A percentile compares a stretch with the other conserved stretches of the same genome.
These are phyloP conservation scores for Lerema accius DNA, from an alignment of 1,140 invertebrate species.

Conservation along the genomic window DNA sequence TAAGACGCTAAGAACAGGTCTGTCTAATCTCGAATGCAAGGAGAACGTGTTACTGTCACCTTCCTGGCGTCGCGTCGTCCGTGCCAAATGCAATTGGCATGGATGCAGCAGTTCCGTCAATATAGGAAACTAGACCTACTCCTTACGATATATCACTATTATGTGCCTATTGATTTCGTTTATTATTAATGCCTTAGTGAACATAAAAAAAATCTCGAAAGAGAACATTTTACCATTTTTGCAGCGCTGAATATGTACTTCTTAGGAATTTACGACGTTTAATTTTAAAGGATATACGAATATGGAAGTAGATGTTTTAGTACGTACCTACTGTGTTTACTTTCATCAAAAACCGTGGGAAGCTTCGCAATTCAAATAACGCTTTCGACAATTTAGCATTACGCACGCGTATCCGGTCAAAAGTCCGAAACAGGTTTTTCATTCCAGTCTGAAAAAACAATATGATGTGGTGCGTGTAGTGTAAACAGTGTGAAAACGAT, in stretches of 20 bases:
- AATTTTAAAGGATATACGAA: no score
- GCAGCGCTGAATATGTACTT: no score
- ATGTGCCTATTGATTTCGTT: neutral
- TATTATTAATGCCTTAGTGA: no score
- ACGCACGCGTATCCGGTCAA: conserved; percentile 18
- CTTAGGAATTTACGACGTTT: no score
- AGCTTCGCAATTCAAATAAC: neutral
- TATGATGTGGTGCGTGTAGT: conserved; percentile 46
- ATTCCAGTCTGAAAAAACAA: conserved; percentile 37
- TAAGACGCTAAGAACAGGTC: neutral
- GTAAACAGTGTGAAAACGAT: conserved; percentile 59
- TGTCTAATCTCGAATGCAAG: neutral
- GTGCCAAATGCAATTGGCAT: conserved; percentile 33
- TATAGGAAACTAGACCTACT: conserved; percentile 28
- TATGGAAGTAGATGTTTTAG: no score
- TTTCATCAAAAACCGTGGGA: conserved; percentile 5
- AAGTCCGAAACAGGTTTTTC: conserved; percentile 20
- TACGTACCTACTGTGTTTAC: no score
- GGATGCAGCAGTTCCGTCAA: conserved; percentile 31
- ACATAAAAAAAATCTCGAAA: neutral
- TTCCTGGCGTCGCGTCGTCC: conserved; percentile 5
- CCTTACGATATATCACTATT: neutral
- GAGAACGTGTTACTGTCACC: conserved; percentile 15
- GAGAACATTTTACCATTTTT: no score
- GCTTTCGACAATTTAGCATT: conserved; percentile 15